Percentiles rank a stretch among this genome's conserved stretches.
Conservation (phyloP, 1,140 invertebrate genomes). For the Drosophila lowei region DNA sequence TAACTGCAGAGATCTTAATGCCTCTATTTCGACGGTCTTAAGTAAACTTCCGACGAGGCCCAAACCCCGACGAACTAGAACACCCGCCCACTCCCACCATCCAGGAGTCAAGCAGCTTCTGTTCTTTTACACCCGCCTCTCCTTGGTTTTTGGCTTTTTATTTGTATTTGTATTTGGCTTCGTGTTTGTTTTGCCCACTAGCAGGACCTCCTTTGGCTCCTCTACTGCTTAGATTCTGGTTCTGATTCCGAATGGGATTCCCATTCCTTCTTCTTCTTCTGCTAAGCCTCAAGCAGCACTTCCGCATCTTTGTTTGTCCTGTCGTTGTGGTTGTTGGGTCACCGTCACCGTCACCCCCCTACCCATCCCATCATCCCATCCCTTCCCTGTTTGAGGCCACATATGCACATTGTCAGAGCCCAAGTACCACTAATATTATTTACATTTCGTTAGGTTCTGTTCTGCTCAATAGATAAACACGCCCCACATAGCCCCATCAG, state of each 20-base stretch:
- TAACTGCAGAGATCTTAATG: constrained; percentile 82
- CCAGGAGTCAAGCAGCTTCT: constrained; percentile 71
- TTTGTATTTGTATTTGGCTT: constrained; percentile 72
- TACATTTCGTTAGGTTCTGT: constrained; percentile 78
- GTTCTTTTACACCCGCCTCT: constrained; percentile 14
- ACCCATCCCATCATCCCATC: constrained; percentile 3
- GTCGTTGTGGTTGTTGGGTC: constrained; percentile 33
- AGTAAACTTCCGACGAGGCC: constrained; percentile 69
- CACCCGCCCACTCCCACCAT: constrained; percentile 32
- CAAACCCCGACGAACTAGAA: constrained; percentile 4
- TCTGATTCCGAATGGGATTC: not conserved
- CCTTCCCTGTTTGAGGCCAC: constrained; percentile 41
- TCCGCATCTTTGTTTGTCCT: constrained; percentile 67
- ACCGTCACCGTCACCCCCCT: constrained; percentile 22
- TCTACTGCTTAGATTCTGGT: not conserved
- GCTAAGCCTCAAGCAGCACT: constrained; percentile 66
- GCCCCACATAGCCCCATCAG: constrained; percentile 11
- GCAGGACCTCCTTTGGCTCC: constrained; percentile 43
- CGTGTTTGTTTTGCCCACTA: constrained; percentile 75
- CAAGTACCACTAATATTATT: constrained; percentile 81
- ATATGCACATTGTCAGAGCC: constrained; percentile 79
- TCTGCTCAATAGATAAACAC: constrained; percentile 54
- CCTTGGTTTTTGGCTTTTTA: constrained; percentile 54
- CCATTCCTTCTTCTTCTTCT: not conserved
- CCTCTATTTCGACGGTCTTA: constrained; percentile 82